Evolutionary conservation across 2,888 invertebrate species (phyloP).

Genomic region (Pyrrhosoma nymphula): DNA sequence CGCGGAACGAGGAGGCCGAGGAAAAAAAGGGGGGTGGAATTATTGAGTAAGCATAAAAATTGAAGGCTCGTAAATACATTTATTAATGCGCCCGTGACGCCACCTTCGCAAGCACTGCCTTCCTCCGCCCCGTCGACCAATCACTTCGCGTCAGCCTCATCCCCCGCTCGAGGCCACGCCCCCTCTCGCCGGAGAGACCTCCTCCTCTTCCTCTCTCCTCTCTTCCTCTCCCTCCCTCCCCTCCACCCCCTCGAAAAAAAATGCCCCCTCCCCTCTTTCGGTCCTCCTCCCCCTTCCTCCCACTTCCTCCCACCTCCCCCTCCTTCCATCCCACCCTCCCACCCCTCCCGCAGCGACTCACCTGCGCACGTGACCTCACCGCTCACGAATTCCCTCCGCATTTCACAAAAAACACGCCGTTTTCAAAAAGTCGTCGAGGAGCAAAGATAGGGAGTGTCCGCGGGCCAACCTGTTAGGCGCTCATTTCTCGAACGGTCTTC

Average conservation of each 20-base stretch:
- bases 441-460: too few relatives aligned
- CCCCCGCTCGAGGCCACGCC: slow-evolving; percentile 47
- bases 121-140: slow-evolving; percentile 51
- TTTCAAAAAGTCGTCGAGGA: too few relatives aligned
- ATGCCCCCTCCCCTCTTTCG: not conserved
- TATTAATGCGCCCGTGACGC: slow-evolving; percentile 65
- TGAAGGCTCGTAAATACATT: slow-evolving; percentile 67
- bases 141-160: slow-evolving; percentile 33
- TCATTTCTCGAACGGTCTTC: too few relatives aligned
- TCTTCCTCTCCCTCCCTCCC: not conserved
- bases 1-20: not conserved
- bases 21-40: not conserved
- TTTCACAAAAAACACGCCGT: too few relatives aligned
- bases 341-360: too few relatives aligned
- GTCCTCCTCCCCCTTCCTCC: not conserved
- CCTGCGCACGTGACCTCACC: too few relatives aligned
- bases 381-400: too few relatives aligned
- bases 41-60: slow-evolving; percentile 67
- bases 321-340: too few relatives aligned
- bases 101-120: slow-evolving; percentile 54
- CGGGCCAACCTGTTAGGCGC: too few relatives aligned
- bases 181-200: not conserved
- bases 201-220: not conserved
- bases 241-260: not conserved
- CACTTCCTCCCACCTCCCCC: too few relatives aligned